Percentiles rank a stretch among this genome's conserved stretches.
These are phyloP conservation scores for Puma concolor DNA, from an alignment of 2,113 vertebrate species.

Conservation along the genomic window DNA sequence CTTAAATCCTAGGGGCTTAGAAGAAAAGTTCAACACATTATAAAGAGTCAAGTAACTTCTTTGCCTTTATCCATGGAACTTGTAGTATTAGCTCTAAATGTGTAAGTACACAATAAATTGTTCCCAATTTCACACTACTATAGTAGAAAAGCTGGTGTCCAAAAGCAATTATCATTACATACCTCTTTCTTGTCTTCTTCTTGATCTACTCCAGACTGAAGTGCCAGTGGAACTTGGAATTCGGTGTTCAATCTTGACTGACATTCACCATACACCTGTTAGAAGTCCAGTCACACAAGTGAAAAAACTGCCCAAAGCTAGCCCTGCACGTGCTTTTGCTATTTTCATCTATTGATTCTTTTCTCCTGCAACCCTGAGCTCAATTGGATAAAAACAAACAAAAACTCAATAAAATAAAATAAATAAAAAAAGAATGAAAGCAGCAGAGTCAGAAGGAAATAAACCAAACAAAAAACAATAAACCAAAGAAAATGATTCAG, in stretches of 20 bases:
- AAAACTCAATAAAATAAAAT: background rate
- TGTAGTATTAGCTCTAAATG: background rate
- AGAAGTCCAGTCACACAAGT: conserved; percentile 31
- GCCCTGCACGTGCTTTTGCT: background rate
- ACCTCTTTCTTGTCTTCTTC: conserved; percentile 92
- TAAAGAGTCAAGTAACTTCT: background rate
- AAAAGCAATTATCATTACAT: conserved; percentile 34
- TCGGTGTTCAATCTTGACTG: conserved; percentile 50
- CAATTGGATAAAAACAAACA: background rate
- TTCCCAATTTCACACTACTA: background rate
- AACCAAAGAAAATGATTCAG: background rate
- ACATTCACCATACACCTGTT: conserved; percentile 80
- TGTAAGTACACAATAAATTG: background rate
- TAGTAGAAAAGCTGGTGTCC: background rate
- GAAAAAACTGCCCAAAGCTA: conserved; percentile 37
- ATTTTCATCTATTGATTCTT: conserved; percentile 27
- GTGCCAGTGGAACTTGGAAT: conserved; percentile 55
- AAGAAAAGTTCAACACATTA: conserved; percentile 34
- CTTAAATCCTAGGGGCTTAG: background rate
- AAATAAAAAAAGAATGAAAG: background rate
- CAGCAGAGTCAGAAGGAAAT: conserved; percentile 14
- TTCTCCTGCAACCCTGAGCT: conserved; percentile 3
- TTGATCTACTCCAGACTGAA: conserved; percentile 87
- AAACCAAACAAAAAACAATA: conserved; percentile 24
- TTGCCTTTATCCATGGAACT: background rate